Conservation (phyloP, 2,888 invertebrate species). For the Diaphora mendica region DNA sequence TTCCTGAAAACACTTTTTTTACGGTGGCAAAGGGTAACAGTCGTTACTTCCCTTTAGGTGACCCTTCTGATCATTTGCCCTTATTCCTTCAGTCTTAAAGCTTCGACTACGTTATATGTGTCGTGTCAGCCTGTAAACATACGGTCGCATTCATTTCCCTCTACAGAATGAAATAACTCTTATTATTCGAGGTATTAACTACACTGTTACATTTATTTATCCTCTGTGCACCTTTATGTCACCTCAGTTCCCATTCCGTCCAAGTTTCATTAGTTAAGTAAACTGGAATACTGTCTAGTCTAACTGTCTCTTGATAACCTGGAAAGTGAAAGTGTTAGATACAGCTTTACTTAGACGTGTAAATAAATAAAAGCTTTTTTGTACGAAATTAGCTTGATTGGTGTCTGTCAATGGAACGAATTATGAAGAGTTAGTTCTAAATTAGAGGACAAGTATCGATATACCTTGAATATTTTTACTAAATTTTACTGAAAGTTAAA, state of each 20-base stretch:
- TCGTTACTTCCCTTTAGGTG: too few species aligned
- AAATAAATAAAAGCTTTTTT: background rate
- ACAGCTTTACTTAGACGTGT: background rate
- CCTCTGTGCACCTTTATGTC: conserved; percentile 23
- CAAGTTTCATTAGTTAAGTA: conserved; percentile 41
- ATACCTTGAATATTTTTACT: background rate
- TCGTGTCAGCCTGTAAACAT: background rate
- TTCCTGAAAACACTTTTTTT: too few species aligned
- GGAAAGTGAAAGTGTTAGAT: conserved; percentile 1
- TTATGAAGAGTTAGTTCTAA: too few species aligned
- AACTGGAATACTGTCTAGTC: conserved; percentile 14
- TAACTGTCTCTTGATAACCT: background rate
- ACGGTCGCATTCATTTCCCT: too few species aligned
- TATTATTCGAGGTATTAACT: background rate
- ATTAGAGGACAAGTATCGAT: too few species aligned
- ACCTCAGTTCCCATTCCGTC: conserved; percentile 28
- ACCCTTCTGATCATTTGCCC: too few species aligned
- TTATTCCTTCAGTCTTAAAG: too few species aligned
- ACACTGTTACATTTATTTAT: background rate
- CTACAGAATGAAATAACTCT: background rate
- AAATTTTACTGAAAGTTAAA: background rate
- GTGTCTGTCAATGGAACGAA: background rate
- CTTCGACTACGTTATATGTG: background rate
- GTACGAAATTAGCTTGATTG: background rate
- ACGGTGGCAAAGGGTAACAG: too few species aligned